Evolutionary conservation across 2,797 vertebrate species (phyloP).

Genomic region (Sebastolobus altivelis): DNA sequence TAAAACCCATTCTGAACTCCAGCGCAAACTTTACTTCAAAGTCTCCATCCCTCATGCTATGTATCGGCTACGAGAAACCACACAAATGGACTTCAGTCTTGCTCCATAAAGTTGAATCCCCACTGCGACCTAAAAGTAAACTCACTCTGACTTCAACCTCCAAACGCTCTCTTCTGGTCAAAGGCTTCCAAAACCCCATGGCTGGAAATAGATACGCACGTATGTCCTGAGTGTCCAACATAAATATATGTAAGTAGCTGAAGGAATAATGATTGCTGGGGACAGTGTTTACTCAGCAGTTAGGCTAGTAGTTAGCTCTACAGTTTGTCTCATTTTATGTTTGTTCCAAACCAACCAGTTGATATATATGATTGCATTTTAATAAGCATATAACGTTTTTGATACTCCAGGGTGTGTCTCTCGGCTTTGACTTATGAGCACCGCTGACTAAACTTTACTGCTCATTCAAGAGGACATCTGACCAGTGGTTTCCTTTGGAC

Average conservation of each 20-base stretch:
- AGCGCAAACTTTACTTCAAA: slow-evolving; percentile 70
- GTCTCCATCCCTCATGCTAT: slow-evolving; percentile 45
- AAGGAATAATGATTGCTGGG: slow-evolving; percentile 64
- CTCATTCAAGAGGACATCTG: slow-evolving; percentile 39
- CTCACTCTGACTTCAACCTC: slow-evolving; percentile 66
- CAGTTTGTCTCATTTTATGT: slow-evolving; percentile 52
- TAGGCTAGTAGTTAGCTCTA: slow-evolving; percentile 51
- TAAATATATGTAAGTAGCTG: slow-evolving; percentile 76
- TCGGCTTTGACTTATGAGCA: slow-evolving; percentile 20
- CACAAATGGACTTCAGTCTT: slow-evolving; percentile 68
- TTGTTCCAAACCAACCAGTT: slow-evolving; percentile 34
- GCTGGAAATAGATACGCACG: slow-evolving; percentile 73
- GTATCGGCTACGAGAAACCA: slow-evolving; percentile 52
- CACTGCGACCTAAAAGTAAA: slow-evolving; percentile 75
- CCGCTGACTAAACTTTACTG: slow-evolving; percentile 8
- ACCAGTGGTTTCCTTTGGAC: slow-evolving; percentile 23
- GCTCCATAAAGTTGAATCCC: slow-evolving; percentile 77
- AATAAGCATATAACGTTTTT: slow-evolving; percentile 25
- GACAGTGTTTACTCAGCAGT: slow-evolving; percentile 73
- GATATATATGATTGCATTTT: slow-evolving; percentile 44
- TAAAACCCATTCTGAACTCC: slow-evolving; percentile 61
- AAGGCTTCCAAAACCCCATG: slow-evolving; percentile 56
- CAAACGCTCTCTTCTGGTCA: slow-evolving; percentile 53
- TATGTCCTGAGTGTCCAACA: slow-evolving; percentile 69
- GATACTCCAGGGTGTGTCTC: slow-evolving; percentile 23